Base-by-base conservation (phyloP, 2,888 invertebrate genomes). In the Ligdia adustata region DNA sequence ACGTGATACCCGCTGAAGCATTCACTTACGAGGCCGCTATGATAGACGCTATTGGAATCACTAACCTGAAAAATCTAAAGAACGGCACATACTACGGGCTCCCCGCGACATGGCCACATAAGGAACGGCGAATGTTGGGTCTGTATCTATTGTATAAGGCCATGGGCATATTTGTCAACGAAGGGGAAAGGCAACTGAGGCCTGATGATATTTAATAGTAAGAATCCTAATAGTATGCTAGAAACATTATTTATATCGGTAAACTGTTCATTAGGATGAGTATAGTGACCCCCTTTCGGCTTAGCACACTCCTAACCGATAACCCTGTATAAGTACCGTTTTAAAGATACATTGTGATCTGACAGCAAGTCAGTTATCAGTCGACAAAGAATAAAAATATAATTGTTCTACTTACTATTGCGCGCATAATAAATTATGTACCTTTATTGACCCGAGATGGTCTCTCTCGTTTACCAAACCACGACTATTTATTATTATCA, bases 1-100 rank as follows among this genome's bases (percentile, higher is more conserved):
- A 98, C 77, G 93, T 95, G 1, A 94, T 97, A 34, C 95, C 97
- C 0, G 96, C 94, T 0, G 99, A 99, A 78, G 99, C 99, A 0
- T 97, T 95, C 61, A 97, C 98, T 0, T 91, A 98, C 54, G 99
- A 99, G 80, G 98, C 98, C 0, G 93, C 96, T 5, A 98, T 99
- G 93, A 98, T 99, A 9, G 96, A 97, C 64, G 96, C 97, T 0
- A 77, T 99, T 4, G 95, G 95, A 0, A 64, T 96, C 2, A 78
- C 91, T 0, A 94, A 95, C 69, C 81, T 98, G 57, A 95, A 94
- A 20, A 98, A 98, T 79, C 80, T 93, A 9, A 95, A 95, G 69
- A 80, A 87, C 18, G 98, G 98, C 0, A 95, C 96, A 55, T 97
- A 95, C 75, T 97, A 98, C 69, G 97, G 97, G 0, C 87, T 92